These are phyloP conservation scores for Yasuhikotakia modesta DNA, from an alignment of 2,797 vertebrate species.

Conservation along the genomic window DNA sequence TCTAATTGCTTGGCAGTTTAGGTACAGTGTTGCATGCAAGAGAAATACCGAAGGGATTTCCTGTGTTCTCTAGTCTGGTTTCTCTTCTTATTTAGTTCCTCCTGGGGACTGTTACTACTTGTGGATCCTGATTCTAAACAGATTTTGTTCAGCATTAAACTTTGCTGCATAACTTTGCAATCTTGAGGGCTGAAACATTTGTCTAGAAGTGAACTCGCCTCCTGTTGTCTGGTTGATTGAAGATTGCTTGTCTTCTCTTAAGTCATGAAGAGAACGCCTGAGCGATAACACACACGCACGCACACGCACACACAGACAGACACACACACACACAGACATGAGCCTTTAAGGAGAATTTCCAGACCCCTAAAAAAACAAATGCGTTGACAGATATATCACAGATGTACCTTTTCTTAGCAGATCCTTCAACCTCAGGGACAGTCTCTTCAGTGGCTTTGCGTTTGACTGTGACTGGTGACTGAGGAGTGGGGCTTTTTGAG, in stretches of 20 bases:
- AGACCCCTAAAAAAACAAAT: not conserved
- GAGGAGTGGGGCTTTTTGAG: conserved; percentile 46
- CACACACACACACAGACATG: not conserved
- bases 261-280: conserved; percentile 64
- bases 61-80: conserved; percentile 24
- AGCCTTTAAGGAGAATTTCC: not conserved
- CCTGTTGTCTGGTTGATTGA: conserved; percentile 36
- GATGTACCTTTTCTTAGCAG: conserved; percentile 61
- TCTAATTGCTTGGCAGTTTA: not conserved
- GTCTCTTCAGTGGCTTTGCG: conserved; percentile 59
- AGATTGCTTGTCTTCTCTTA: conserved; percentile 47
- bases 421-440: conserved; percentile 47
- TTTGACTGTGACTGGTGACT: conserved; percentile 54
- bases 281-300: conserved; percentile 33
- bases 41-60: conserved; percentile 45
- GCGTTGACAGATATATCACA: not conserved
- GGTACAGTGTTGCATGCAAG: not conserved
- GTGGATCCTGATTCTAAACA: conserved; percentile 15
- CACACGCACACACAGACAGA: too few relatives aligned
- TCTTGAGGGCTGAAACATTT: not conserved
- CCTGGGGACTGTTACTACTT: conserved; percentile 40
- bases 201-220: conserved; percentile 41
- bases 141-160: not conserved
- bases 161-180: not conserved
- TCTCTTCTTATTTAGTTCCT: conserved; percentile 41